Conservation (phyloP, 2,797 vertebrate species). For the Rhincodon typus region DNA sequence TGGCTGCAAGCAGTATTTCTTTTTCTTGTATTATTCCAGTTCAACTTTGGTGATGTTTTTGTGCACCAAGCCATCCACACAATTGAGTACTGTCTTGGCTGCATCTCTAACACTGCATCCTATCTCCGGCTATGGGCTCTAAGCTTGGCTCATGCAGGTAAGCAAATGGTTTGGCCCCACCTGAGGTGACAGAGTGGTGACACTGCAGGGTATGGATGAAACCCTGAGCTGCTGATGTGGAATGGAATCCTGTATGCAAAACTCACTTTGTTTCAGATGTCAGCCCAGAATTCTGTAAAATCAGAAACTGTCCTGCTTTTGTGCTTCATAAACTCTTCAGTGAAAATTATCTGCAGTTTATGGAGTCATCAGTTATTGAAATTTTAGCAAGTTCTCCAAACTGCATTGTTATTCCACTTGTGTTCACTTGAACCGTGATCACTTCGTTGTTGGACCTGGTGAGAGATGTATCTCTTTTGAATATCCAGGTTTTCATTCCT, state of each 20-base stretch:
- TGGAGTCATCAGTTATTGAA: background rate
- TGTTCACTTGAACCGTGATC: background rate
- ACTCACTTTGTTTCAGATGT: background rate
- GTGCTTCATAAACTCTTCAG: background rate
- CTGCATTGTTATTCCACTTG: background rate
- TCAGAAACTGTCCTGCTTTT: no score
- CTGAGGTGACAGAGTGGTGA: background rate
- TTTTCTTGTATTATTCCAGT: slow-evolving; percentile 61
- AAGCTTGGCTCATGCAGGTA: slow-evolving; percentile 90
- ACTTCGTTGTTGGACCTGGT: background rate
- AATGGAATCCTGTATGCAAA: background rate
- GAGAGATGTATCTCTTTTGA: background rate
- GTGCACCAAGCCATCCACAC: slow-evolving; percentile 93
- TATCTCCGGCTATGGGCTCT: slow-evolving; percentile 95
- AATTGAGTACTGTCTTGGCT: slow-evolving; percentile 93
- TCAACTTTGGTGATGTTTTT: slow-evolving; percentile 82
- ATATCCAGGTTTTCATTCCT: background rate
- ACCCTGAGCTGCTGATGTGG: background rate
- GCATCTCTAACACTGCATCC: slow-evolving; percentile 94
- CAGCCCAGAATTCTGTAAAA: background rate
- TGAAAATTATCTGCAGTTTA: background rate
- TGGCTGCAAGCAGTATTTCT: background rate
- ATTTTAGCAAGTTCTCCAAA: background rate
- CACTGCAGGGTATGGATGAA: background rate
- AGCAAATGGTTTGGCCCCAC: slow-evolving; percentile 49